Evolutionary conservation across 1,140 invertebrate genomes (phyloP).

Genomic region (Euura lappo): DNA sequence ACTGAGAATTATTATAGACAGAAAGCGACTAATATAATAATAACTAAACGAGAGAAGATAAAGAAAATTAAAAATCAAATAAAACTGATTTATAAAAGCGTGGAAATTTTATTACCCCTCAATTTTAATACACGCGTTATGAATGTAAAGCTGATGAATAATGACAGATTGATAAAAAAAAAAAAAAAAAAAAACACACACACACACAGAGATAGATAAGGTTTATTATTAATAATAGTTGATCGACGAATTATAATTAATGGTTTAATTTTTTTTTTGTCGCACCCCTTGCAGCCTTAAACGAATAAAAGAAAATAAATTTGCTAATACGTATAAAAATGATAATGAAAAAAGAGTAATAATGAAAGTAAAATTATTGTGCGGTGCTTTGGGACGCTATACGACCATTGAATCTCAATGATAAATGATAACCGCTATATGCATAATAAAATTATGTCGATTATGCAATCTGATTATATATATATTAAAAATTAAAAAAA

Average conservation of each 20-base stretch:
- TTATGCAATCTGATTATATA: constrained; percentile 14
- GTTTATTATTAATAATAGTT: too few relatives aligned
- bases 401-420: constrained; percentile 34
- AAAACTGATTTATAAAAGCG: too few relatives aligned
- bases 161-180: too few relatives aligned
- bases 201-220: too few relatives aligned
- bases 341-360: constrained; percentile 9
- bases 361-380: constrained; percentile 16
- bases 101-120: too few relatives aligned
- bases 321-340: constrained; percentile 15
- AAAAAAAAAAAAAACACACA: neutral
- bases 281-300: constrained; percentile 3
- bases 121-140: too few relatives aligned
- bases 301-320: constrained; percentile 8
- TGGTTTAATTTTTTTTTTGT: neutral
- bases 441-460: constrained; percentile 13
- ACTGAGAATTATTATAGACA: too few relatives aligned
- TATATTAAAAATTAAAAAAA: constrained; percentile 8
- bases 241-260: too few relatives aligned
- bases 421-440: constrained; percentile 26
- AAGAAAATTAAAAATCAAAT: too few relatives aligned
- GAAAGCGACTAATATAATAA: too few relatives aligned
- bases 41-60: too few relatives aligned
- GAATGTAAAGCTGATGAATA: too few relatives aligned
- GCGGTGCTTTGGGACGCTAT: constrained; percentile 24